Evolutionary conservation across 1,140 invertebrate species (phyloP), one percentile per base, ranked within the genome.

Genomic region (Drosophila novamexicana): DNA sequence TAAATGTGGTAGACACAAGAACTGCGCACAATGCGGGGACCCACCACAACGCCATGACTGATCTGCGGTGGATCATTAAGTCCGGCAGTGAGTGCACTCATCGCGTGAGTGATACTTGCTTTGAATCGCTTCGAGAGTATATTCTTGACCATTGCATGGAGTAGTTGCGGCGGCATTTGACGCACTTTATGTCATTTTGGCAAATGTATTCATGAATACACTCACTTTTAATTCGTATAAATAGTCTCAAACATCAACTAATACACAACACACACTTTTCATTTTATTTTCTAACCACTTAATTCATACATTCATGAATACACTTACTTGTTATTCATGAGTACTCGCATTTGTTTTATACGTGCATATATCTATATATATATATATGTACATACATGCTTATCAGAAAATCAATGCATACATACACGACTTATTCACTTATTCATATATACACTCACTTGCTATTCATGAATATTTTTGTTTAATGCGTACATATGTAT

Each of bases 31-130:
- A 4, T 29, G 49, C 29, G 12, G 22, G 40, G 68, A 72, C 69
- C 64, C 70, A 59, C 63, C 56, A 18, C 58, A 47, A 50, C 7
- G 49, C 39, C 10, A 32, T 39, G 56, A n/a, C 16, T 16, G 39
- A 40, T 65, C 54, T 56, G 14, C 6, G 49, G 6, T 39, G 70
- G 49, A 22, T 68, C 70, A 73, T 73, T 73, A 61, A 29, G 37
- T 73, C 49, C 32, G 22, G 7, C n/a, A 42, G 58, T 49, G 71
- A 69, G 58, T 69, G 65, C 71, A 74, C 44, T 74, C 71, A 54
- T 69, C 57, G 64, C 57, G 64, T 73, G 71, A 53, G 57, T 47
- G 63, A 59, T 67, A 59, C 42, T 53, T 34, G 47, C 58, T 73
- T 42, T 8, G 9, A 18, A 32, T 22, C 22, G 12, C 50, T 29